A percentile compares a stretch with the other conserved stretches of the same genome.
phyloP scores from a whole-genome alignment of 2,797 vertebrate genomes.

The Pristis pectinata region DNA sequence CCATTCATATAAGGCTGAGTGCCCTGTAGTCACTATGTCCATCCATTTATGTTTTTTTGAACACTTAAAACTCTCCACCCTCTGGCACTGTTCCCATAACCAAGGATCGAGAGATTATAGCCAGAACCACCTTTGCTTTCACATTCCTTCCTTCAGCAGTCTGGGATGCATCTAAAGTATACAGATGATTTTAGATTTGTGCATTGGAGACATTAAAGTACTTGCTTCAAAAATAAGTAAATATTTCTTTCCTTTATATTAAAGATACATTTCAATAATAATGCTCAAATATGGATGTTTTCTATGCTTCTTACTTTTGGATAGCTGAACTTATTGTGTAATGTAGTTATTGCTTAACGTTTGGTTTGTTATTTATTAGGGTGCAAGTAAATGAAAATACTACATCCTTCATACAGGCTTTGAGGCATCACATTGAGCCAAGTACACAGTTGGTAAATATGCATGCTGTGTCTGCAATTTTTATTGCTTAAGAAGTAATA shows the following conservation, averaged over 20 bases:
- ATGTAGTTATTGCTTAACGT: neutral
- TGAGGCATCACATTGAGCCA: slow-evolving; percentile 42
- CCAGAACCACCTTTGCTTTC: neutral
- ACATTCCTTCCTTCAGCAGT: neutral
- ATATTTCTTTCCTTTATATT: neutral
- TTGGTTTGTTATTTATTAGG: slow-evolving; percentile 40
- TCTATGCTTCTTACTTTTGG: neutral
- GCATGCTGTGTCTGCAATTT: neutral
- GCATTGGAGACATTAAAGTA: neutral
- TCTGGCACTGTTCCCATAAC: neutral
- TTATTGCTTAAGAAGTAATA: neutral
- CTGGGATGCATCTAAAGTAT: neutral
- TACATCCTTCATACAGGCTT: slow-evolving; percentile 43
- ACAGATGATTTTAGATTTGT: neutral
- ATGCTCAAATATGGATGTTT: neutral
- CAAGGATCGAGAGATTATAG: neutral
- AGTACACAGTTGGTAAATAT: slow-evolving; percentile 48
- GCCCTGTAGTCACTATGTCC: neutral
- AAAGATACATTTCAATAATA: neutral
- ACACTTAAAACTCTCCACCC: neutral
- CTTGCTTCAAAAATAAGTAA: neutral
- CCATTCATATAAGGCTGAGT: neutral
- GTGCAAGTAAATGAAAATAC: slow-evolving; percentile 34
- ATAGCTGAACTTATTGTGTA: neutral
- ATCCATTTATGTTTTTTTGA: neutral